Evolutionary conservation across 2,888 invertebrate species (phyloP).

Genomic region (Drosophila leonis): DNA sequence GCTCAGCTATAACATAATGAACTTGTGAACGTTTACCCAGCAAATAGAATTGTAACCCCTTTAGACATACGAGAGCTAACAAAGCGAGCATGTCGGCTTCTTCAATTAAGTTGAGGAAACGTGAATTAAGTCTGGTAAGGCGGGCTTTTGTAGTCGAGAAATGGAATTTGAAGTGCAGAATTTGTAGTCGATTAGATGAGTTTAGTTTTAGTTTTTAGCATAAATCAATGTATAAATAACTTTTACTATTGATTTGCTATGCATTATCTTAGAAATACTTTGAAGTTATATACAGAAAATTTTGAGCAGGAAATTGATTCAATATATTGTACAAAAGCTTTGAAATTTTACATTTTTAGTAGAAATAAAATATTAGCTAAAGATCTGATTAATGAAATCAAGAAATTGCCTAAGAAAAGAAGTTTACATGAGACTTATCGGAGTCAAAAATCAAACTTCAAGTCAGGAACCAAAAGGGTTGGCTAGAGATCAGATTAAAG

Average conservation of each 20-base stretch:
- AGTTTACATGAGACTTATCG: no score
- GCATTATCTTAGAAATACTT: not conserved
- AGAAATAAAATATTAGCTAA: no score
- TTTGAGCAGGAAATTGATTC: not conserved
- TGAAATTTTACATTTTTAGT: no score
- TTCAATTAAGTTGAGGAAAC: not conserved
- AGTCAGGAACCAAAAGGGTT: no score
- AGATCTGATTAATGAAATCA: no score
- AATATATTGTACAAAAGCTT: no score
- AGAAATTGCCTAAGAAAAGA: no score
- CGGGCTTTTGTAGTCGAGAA: no score
- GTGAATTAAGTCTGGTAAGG: not conserved
- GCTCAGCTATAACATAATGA: not conserved
- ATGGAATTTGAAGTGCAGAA: not conserved
- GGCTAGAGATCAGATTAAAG: no score
- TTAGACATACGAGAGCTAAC: not conserved
- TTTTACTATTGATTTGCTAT: no score
- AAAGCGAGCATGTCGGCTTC: not conserved
- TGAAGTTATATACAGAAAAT: not conserved
- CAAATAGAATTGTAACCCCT: constrained; percentile 6
- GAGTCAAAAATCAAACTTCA: no score
- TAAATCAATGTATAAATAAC: no score
- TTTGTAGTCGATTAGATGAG: not conserved
- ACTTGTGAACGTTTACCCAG: constrained; percentile 1
- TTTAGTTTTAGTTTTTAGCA: not conserved